Evolutionary conservation across 37 sponge, comb jelly and placozoan species (phyloP).

Genomic region (Corticium candelabrum): DNA sequence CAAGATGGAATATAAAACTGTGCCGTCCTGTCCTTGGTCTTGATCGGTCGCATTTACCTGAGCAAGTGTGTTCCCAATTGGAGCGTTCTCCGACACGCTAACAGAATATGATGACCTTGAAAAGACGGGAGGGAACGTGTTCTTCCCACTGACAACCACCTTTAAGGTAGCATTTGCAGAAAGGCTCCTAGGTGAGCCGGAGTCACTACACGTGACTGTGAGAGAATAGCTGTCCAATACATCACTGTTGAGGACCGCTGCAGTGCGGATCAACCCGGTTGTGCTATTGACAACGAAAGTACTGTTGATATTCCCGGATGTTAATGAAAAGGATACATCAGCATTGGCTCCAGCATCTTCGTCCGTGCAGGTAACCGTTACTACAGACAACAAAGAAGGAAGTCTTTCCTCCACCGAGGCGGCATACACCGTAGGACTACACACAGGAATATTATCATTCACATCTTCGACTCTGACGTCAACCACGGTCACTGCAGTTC

Average conservation of each 20-base stretch:
- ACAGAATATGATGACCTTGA: constrained; percentile 18
- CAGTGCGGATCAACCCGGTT: not conserved
- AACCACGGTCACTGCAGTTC: not conserved
- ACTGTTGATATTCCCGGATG: not conserved
- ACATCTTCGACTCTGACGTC: not conserved
- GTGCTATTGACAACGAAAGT: not conserved
- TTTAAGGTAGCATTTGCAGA: not conserved
- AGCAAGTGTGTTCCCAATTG: constrained; percentile 15
- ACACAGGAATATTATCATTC: not conserved
- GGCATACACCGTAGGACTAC: not conserved
- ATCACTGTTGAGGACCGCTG: not conserved
- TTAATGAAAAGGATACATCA: constrained; percentile 19
- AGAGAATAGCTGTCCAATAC: not conserved
- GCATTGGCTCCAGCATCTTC: constrained; percentile 5
- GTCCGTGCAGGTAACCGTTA: constrained; percentile 15
- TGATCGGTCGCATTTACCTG: constrained; percentile 47
- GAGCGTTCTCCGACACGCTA: constrained; percentile 29
- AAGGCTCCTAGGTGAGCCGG: not conserved
- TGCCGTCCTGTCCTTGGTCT: constrained; percentile 26
- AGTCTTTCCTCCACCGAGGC: not conserved
- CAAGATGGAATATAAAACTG: constrained; percentile 27
- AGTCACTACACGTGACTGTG: not conserved
- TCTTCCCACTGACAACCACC: not conserved
- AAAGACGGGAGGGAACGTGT: constrained; percentile 38
- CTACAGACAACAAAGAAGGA: not conserved